phyloP scores from a whole-genome alignment of 2,797 vertebrate genomes.

The Peromyscus nudipes region DNA sequence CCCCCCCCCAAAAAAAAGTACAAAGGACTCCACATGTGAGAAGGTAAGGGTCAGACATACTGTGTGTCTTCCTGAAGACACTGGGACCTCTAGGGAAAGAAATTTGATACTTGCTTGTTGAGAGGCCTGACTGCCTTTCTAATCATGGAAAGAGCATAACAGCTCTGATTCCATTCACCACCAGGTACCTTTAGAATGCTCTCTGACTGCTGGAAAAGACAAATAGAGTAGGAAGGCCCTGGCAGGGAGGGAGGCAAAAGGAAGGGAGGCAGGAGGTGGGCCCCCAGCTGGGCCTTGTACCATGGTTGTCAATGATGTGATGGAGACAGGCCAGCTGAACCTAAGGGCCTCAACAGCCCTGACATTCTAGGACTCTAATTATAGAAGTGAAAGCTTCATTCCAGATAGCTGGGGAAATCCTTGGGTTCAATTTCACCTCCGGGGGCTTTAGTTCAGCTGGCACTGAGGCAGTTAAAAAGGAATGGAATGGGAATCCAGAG shows the following conservation, averaged over 20 bases:
- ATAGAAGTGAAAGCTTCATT: slow-evolving; percentile 76
- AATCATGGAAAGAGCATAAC: not conserved
- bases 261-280: not conserved
- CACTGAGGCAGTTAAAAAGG: slow-evolving; percentile 74
- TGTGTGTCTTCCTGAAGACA: not conserved
- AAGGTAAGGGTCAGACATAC: not conserved
- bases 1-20: not conserved
- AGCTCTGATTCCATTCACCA: not conserved
- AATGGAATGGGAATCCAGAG: slow-evolving; percentile 68
- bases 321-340: slow-evolving; percentile 73
- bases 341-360: slow-evolving; percentile 56
- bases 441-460: slow-evolving; percentile 65
- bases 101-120: not conserved
- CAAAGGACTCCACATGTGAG: not conserved
- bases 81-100: not conserved
- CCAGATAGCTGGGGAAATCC: slow-evolving; percentile 77
- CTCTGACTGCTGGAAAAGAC: not conserved
- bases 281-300: slow-evolving; percentile 35
- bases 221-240: not conserved
- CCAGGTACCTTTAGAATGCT: not conserved
- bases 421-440: slow-evolving; percentile 74
- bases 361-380: slow-evolving; percentile 77
- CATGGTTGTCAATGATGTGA: slow-evolving; percentile 66
- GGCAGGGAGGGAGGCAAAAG: not conserved
- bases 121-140: not conserved